Evolutionary conservation across 2,888 invertebrate genomes (phyloP), one percentile per base, ranked within the genome.

Genomic region (Cosmia trapezina): DNA sequence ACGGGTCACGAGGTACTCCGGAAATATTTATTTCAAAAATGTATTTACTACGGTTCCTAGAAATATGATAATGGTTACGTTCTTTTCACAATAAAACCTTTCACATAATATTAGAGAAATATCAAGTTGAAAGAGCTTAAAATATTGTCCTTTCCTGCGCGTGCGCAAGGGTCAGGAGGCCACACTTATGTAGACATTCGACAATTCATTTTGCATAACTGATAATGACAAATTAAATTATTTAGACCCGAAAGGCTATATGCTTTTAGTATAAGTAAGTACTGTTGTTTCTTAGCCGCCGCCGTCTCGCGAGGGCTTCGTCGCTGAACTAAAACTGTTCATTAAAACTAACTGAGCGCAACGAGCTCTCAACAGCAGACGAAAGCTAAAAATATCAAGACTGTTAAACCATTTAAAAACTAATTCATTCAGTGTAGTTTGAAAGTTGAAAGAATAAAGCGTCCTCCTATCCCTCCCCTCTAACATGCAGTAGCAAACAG

Each of bases 351-450:
- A 79, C 60, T 73, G 28, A 22, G 57, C 53, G 28, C 56, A 56
- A 54, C 22, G 61, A 65, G n/a, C 57, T 17, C 17, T 68, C 56
- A 73, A 19, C 64, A 49, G 57, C 74, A 66, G 68, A 73, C n/a
- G 51, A 66, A 22, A 33, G 56, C 22, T 54, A 47, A 51, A 54
- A 69, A 70, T 81, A 69, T 75, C 51, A 60, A 70, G 54, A 70
- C 64, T 68, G 54, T 80, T 69, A 60, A 72, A 81, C 59, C 41
- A 70, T 81, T 81, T 69, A 53, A 79, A 85, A 79, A 70, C 62
- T 83, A 85, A 78, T 73, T 83, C 63, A 85, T 85, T 83, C 80
- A 53, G 57, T 70, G 60, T 61, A 78, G 73, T 83, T 74, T 61
- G 41, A 71, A 83, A 72, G 71, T 79, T 74, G 59, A 70, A 83